phyloP scores from a whole-genome alignment of 2,113 vertebrate species.

The Megalops atlanticus region DNA sequence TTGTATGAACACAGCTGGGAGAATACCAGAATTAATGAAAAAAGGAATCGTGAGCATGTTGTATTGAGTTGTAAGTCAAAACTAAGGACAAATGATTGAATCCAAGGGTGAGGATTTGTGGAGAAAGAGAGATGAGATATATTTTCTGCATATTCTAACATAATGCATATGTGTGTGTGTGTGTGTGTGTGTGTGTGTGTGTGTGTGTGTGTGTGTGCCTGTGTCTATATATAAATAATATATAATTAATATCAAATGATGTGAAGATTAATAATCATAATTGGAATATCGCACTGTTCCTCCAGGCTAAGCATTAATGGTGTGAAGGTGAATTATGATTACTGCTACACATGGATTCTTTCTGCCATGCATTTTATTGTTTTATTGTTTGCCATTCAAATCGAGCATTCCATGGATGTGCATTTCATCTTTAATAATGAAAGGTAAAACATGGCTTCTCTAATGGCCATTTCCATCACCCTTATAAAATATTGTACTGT shows the following conservation, averaged over 20 bases:
- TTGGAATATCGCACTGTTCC: not conserved
- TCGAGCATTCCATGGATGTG: not conserved
- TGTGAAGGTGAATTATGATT: not conserved
- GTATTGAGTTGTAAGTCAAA: too few relatives aligned
- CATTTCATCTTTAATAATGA: not conserved
- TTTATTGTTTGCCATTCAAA: not conserved
- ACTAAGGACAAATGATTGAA: too few relatives aligned
- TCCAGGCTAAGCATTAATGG: not conserved
- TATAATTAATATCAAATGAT: not conserved
- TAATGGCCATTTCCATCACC: not conserved
- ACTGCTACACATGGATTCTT: not conserved
- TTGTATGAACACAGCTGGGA: too few relatives aligned
- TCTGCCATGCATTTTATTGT: not conserved
- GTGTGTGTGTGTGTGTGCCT: too few relatives aligned
- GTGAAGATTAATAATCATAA: slow-evolving; percentile 7
- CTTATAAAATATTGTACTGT: not conserved
- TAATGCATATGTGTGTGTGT: too few relatives aligned
- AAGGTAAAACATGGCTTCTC: too few relatives aligned
- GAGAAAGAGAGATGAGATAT: too few relatives aligned
- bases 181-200: too few relatives aligned
- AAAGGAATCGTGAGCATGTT: too few relatives aligned
- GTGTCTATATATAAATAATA: not conserved
- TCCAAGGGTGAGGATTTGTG: too few relatives aligned
- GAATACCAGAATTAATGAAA: too few relatives aligned
- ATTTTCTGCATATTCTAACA: too few relatives aligned